Conservation (phyloP, 2,797 vertebrate genomes). For the Anabacerthia variegaticeps region DNA sequence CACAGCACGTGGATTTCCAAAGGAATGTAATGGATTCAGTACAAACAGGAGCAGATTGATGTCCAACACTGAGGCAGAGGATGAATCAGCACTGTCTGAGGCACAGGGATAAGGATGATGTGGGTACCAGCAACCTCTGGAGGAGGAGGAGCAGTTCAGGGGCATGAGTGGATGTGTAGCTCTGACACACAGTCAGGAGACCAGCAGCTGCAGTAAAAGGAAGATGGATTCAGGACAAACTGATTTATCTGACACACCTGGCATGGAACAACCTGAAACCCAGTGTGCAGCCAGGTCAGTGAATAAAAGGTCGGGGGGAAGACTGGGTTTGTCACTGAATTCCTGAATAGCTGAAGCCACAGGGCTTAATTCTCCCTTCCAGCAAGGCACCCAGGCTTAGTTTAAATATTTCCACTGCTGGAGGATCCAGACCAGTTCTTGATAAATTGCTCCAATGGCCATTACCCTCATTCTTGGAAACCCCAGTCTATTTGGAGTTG, state of each 20-base stretch:
- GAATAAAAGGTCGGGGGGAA: neutral
- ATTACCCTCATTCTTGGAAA: neutral
- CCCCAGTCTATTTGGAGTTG: neutral
- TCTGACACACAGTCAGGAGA: neutral
- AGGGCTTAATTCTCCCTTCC: neutral
- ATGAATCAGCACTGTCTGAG: fast-evolving
- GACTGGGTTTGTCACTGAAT: neutral
- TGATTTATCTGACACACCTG: neutral
- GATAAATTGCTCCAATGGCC: neutral
- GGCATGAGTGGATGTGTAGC: neutral
- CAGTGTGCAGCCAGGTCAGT: neutral
- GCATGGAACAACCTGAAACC: neutral
- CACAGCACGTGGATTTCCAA: neutral
- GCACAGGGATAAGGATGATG: neutral
- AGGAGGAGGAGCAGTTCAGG: neutral
- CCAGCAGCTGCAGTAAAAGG: neutral
- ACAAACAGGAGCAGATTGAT: neutral
- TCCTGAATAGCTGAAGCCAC: neutral
- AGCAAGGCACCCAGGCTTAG: neutral
- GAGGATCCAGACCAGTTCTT: neutral
- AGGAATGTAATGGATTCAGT: neutral
- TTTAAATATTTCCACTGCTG: neutral
- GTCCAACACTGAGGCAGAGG: neutral
- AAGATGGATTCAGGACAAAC: neutral
- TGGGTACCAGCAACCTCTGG: neutral